Evolutionary conservation across 2,113 vertebrate species (phyloP).

Genomic region (Pluvialis apricaria): DNA sequence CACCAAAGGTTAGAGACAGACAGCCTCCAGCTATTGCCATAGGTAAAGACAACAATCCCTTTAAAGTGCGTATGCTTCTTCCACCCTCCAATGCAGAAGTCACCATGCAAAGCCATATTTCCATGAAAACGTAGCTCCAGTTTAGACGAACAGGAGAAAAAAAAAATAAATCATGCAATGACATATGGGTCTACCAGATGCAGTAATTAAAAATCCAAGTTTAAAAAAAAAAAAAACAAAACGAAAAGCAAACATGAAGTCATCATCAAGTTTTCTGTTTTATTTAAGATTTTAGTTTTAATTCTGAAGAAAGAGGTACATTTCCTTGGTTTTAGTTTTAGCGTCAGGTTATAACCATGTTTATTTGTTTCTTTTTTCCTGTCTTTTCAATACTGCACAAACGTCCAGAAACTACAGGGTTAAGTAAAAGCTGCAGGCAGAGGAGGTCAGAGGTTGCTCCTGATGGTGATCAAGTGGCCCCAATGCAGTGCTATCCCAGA

Average conservation of each 20-base stretch:
- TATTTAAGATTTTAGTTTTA: slow-evolving; percentile 99
- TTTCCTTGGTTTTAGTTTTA: slow-evolving; percentile 88
- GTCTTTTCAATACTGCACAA: slow-evolving; percentile 94
- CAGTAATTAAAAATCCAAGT: not conserved
- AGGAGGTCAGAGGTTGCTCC: slow-evolving; percentile 82
- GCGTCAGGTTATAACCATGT: slow-evolving; percentile 85
- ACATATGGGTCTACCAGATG: not conserved
- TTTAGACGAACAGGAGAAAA: not conserved
- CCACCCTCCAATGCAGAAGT: not conserved
- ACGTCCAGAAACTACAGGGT: slow-evolving; percentile 84
- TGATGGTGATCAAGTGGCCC: slow-evolving; percentile 74
- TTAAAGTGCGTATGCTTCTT: not conserved
- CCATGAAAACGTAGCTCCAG: not conserved
- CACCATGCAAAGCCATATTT: not conserved
- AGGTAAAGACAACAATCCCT: not conserved
- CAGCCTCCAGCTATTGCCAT: not conserved
- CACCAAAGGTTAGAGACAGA: not conserved
- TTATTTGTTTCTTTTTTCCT: slow-evolving; percentile 86
- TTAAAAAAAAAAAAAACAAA: slow-evolving; percentile 21
- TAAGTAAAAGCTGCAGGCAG: slow-evolving; percentile 84
- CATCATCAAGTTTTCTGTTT: slow-evolving; percentile 93
- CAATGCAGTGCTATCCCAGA: slow-evolving; percentile 80
- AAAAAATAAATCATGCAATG: not conserved
- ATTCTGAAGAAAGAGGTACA: slow-evolving; percentile 98
- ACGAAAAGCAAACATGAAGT: slow-evolving; percentile 52